These are phyloP conservation scores for Listronotus oregonensis DNA, from an alignment of 1,140 invertebrate species.

Conservation along the genomic window DNA sequence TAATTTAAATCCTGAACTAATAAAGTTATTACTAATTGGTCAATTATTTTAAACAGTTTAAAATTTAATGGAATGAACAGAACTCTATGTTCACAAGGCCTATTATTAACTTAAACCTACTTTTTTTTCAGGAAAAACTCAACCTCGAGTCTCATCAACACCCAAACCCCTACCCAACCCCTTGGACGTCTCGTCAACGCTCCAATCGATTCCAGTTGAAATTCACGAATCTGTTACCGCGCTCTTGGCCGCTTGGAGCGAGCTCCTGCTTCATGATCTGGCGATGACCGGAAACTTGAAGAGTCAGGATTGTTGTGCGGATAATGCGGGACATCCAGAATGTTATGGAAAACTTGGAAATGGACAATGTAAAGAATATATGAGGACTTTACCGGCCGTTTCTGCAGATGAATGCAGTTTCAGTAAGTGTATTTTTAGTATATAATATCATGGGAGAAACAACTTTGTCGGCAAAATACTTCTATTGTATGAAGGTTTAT, in stretches of 20 bases:
- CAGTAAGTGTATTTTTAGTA: slow-evolving; percentile 55
- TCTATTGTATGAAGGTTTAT: neutral
- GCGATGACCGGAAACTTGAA: slow-evolving; percentile 66
- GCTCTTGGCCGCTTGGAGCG: slow-evolving; percentile 79
- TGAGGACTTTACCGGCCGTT: slow-evolving; percentile 71
- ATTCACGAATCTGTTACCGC: slow-evolving; percentile 75
- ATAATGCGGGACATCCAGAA: slow-evolving; percentile 55
- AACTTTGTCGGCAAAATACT: too few relatives aligned
- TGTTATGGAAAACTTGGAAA: slow-evolving; percentile 61
- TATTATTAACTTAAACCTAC: too few relatives aligned
- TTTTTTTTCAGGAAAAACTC: slow-evolving; percentile 61
- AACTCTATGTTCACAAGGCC: too few relatives aligned
- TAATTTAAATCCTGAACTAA: too few relatives aligned
- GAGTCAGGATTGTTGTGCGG: slow-evolving; percentile 50
- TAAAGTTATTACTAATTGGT: too few relatives aligned
- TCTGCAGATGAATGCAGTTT: slow-evolving; percentile 69
- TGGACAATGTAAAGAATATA: slow-evolving; percentile 71
- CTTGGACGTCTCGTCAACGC: slow-evolving; percentile 58
- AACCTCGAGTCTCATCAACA: slow-evolving; percentile 62
- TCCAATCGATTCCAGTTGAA: slow-evolving; percentile 53
- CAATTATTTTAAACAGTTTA: too few relatives aligned
- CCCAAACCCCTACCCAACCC: slow-evolving; percentile 64
- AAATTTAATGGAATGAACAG: too few relatives aligned
- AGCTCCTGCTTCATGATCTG: slow-evolving; percentile 78
- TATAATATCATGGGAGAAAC: too few relatives aligned